Conservation (phyloP, 2,888 invertebrate genomes). For the Agrochola lota region DNA sequence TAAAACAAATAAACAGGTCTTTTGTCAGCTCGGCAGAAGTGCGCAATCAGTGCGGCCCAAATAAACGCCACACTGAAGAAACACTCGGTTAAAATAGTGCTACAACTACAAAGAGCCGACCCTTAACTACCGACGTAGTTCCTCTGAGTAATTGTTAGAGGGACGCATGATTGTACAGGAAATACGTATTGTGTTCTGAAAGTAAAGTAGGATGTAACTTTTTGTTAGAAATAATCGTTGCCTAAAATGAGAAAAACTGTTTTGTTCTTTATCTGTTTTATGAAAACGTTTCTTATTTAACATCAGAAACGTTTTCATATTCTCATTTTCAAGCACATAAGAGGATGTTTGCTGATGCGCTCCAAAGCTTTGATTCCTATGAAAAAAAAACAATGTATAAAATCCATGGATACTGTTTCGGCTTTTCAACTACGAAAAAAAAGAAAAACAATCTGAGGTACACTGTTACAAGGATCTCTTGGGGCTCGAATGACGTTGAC, state of each 20-base stretch:
- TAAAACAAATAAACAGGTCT: constrained; percentile 60
- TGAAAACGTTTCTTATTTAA: background rate
- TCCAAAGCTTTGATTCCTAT: background rate
- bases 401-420: background rate
- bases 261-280: background rate
- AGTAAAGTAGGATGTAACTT: background rate
- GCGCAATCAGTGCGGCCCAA: constrained; percentile 61
- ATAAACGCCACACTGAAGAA: constrained; percentile 50
- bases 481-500: background rate
- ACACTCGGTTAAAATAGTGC: constrained; percentile 43
- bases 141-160: background rate
- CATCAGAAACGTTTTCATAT: background rate
- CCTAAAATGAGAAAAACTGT: background rate
- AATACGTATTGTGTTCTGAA: constrained; percentile 2
- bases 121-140: constrained; percentile 36
- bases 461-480: background rate
- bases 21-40: constrained; percentile 56
- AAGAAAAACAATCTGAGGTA: background rate
- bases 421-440: background rate
- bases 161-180: constrained; percentile 11
- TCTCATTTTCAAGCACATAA: background rate
- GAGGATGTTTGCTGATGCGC: background rate
- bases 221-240: background rate
- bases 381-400: background rate
- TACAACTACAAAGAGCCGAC: constrained; percentile 15